phyloP scores from a whole-genome alignment of 2,888 invertebrate genomes.

The Ichneumon xanthorius region DNA sequence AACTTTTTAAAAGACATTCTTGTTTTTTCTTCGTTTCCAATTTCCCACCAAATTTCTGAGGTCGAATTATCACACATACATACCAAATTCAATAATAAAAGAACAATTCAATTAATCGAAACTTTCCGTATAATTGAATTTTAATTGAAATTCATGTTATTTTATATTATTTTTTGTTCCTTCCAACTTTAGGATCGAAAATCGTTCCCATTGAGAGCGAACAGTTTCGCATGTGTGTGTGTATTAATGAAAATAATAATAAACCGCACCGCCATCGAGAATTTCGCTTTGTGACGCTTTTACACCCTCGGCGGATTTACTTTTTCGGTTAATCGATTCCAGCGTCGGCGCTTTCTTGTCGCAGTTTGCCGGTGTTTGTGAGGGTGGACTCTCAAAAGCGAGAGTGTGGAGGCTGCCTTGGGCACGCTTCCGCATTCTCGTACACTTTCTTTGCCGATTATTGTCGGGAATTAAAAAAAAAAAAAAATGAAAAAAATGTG shows the following conservation, averaged over 20 bases:
- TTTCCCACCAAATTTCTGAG: too few species aligned
- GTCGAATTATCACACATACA: too few species aligned
- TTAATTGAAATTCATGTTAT: not conserved
- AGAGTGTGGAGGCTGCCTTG: not conserved
- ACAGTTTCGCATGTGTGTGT: not conserved
- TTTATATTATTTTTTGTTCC: not conserved
- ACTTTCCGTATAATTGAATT: not conserved
- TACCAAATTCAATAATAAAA: too few species aligned
- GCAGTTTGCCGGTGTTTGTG: conserved; percentile 45
- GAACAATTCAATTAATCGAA: not conserved
- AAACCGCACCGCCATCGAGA: conserved; percentile 7
- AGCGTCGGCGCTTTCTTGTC: conserved; percentile 44
- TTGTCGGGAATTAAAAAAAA: conserved; percentile 21
- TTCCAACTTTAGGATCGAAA: not conserved
- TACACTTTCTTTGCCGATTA: conserved; percentile 45
- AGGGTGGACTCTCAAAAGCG: conserved; percentile 23
- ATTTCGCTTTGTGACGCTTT: conserved; percentile 50
- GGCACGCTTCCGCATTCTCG: conserved; percentile 53
- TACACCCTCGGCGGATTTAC: conserved; percentile 59
- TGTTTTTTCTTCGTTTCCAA: too few species aligned
- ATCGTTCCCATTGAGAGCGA: not conserved
- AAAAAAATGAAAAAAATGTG: not conserved
- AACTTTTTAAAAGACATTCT: too few species aligned
- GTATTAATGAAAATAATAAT: conserved; percentile 9
- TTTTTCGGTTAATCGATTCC: conserved; percentile 63